These are phyloP conservation scores for Archocentrus centrarchus DNA, from an alignment of 2,113 vertebrate genomes.

Conservation along the genomic window DNA sequence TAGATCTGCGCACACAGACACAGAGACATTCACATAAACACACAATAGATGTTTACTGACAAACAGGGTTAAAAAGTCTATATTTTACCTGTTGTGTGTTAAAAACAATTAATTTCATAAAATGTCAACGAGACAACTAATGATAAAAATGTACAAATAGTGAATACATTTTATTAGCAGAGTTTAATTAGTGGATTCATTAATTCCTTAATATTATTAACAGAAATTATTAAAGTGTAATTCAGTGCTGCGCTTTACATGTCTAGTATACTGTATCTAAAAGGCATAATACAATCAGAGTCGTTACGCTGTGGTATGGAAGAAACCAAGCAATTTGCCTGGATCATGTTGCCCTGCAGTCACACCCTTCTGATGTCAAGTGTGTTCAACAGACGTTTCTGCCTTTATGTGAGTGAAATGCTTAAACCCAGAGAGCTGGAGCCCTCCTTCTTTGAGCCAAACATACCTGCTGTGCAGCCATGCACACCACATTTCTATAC, in stretches of 20 bases:
- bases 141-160: neutral
- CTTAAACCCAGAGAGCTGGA: neutral
- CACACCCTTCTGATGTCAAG: neutral
- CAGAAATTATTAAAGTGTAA: rapidly evolving
- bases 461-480: neutral
- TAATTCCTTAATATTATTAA: neutral
- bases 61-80: neutral
- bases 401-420: neutral
- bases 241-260: neutral
- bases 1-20: neutral
- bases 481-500: neutral
- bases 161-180: neutral
- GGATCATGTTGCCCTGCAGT: neutral
- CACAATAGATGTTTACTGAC: conserved; percentile 3
- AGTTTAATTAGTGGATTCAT: neutral
- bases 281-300: neutral
- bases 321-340: neutral
- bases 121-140: neutral
- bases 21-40: neutral
- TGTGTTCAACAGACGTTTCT: conserved; percentile 6
- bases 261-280: neutral
- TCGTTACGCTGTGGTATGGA: neutral
- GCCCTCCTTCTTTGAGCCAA: neutral
- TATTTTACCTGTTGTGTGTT: neutral
- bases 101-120: neutral